Conservation (phyloP, 2,113 vertebrate genomes). For the Spheniscus mendiculus region DNA sequence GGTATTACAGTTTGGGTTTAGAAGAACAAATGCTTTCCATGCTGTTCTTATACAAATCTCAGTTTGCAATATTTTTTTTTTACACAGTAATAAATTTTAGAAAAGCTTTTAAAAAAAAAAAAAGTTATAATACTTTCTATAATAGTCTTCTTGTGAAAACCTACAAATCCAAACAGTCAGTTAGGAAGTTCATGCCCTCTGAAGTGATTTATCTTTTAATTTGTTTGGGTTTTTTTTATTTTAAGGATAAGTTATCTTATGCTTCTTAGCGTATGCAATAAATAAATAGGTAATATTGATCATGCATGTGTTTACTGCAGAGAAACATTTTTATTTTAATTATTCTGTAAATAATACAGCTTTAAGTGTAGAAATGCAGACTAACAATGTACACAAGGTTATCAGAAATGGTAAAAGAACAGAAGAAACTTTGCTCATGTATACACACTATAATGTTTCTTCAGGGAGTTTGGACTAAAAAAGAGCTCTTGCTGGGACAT, state of each 20-base stretch:
- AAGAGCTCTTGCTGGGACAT: background rate
- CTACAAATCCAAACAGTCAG: background rate
- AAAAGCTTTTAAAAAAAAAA: background rate
- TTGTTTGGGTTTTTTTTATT: background rate
- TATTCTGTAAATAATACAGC: background rate
- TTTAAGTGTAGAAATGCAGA: background rate
- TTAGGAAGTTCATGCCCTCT: background rate
- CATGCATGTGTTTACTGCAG: background rate
- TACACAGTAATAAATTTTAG: background rate
- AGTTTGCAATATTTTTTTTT: background rate
- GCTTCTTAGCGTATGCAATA: background rate
- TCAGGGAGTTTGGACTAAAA: background rate
- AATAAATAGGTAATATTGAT: background rate
- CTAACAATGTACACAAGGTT: background rate
- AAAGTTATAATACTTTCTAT: background rate
- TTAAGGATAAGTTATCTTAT: background rate
- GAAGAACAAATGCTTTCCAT: background rate
- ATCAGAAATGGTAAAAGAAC: background rate
- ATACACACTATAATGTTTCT: background rate
- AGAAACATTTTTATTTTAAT: background rate
- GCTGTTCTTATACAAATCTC: background rate
- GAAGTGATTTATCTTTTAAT: background rate
- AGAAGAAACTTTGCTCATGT: background rate
- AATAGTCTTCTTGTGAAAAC: background rate
- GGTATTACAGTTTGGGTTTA: background rate